Conservation (phyloP, 2,113 vertebrate species). For the human region DNA sequence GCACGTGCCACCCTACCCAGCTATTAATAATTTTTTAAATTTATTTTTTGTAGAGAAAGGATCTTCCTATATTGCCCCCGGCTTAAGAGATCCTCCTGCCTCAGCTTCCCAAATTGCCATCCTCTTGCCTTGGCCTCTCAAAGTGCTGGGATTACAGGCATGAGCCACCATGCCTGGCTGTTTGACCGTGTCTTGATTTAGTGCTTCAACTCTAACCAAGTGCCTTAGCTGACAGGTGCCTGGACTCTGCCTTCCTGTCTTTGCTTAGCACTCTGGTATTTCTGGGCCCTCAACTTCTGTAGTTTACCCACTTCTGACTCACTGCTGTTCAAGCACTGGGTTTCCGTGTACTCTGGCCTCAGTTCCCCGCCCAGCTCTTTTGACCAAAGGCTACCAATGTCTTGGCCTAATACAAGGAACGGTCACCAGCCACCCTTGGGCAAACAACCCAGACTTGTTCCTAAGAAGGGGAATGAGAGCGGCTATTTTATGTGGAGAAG, state of each 20-base stretch:
- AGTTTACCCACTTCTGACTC: background rate
- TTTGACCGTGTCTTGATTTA: background rate
- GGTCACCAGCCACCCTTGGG: background rate
- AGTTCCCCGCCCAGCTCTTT: background rate
- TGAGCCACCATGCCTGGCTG: too few species aligned
- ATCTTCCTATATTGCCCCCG: too few species aligned
- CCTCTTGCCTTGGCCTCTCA: too few species aligned
- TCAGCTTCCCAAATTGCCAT: too few species aligned
- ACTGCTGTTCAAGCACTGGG: background rate
- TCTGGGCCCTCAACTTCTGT: background rate
- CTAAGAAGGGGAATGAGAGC: background rate
- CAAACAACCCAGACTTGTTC: background rate
- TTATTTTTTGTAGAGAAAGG: too few species aligned
- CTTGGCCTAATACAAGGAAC: background rate
- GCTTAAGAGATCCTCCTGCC: too few species aligned
- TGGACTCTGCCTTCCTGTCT: background rate
- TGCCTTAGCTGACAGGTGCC: background rate
- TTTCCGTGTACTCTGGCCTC: background rate
- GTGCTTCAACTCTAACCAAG: background rate
- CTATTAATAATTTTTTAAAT: too few species aligned
- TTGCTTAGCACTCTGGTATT: background rate
- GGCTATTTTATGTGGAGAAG: background rate
- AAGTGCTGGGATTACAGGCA: too few species aligned
- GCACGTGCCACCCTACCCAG: too few species aligned
- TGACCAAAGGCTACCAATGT: background rate